Conservation (phyloP, 2,888 invertebrate genomes). For the Pammene aurita region DNA sequence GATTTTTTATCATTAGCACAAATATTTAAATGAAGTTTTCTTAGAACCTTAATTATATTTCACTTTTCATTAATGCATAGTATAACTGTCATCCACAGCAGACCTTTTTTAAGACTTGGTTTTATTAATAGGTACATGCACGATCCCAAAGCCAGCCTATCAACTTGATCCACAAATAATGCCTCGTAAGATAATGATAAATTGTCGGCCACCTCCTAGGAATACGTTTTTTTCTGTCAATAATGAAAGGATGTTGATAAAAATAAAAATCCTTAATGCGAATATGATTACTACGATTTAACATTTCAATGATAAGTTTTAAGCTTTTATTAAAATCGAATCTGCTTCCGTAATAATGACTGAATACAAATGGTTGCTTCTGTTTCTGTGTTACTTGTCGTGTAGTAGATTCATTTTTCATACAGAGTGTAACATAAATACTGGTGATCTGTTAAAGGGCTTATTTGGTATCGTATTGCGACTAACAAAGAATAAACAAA, state of each 20-base stretch:
- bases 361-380: neutral
- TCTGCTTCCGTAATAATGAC: neutral
- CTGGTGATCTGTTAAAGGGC: no score
- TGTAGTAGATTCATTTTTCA: no score
- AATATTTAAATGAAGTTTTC: no score
- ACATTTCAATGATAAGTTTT: neutral
- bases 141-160: neutral
- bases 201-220: slow-evolving; percentile 13
- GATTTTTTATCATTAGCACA: no score
- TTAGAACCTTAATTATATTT: no score
- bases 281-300: slow-evolving; percentile 1
- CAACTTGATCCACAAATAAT: slow-evolving; percentile 28
- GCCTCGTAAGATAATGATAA: slow-evolving; percentile 16
- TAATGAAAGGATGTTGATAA: slow-evolving; percentile 1
- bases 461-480: no score
- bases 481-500: no score
- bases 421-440: no score
- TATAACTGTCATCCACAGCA: no score
- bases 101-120: no score
- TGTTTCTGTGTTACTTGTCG: neutral
- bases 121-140: no score
- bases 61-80: no score
- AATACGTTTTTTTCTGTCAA: neutral
- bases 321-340: neutral
- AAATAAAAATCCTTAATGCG: slow-evolving; percentile 11